Conservation (phyloP, 2,113 vertebrate species). For the Hypocryptadius cinnamomeus region DNA sequence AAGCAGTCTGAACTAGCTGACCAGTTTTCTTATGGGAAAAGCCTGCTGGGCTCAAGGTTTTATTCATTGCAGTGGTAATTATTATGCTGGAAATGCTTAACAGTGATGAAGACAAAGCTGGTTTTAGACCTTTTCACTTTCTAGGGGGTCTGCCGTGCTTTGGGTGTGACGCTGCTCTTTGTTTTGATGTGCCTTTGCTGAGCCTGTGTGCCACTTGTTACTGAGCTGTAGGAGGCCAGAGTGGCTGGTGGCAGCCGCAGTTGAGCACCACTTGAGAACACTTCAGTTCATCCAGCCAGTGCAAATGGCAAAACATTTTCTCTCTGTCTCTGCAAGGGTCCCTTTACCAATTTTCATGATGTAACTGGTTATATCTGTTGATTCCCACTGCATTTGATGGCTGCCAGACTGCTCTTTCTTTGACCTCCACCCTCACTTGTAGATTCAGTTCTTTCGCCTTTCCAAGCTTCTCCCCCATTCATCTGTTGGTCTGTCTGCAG, state of each 20-base stretch:
- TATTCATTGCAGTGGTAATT: not conserved
- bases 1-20: conserved; percentile 18
- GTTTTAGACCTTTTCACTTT: not conserved
- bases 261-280: not conserved
- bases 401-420: not conserved
- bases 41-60: not conserved
- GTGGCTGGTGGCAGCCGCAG: not conserved
- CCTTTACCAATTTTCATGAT: not conserved
- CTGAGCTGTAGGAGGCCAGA: not conserved
- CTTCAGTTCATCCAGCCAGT: not conserved
- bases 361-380: not conserved
- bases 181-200: not conserved
- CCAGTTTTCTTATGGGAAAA: conserved; percentile 14
- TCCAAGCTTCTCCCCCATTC: not conserved
- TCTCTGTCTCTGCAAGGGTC: not conserved
- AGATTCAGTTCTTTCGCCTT: not conserved
- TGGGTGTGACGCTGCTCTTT: not conserved
- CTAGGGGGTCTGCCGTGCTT: accelerated
- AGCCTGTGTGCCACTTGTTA: not conserved
- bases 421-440: not conserved
- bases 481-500: not conserved
- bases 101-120: not conserved
- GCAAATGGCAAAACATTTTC: not conserved
- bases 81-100: not conserved
- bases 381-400: not conserved